Base-by-base conservation (phyloP, 2,888 invertebrate species). In the Macaria liturata region DNA sequence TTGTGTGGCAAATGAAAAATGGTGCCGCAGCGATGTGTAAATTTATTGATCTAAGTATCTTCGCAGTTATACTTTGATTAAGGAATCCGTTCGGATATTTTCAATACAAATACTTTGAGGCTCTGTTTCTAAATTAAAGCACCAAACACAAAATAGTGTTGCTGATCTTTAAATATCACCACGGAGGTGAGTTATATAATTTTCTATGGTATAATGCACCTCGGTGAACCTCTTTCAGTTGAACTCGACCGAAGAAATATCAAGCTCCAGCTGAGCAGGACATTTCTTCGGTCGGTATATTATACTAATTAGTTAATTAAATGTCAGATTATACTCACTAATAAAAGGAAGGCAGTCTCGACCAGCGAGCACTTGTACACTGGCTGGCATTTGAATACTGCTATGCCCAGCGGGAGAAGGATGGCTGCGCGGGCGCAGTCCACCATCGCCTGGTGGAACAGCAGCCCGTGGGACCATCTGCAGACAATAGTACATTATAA, bases 341-440 rank as follows among this genome's bases (percentile, higher is more conserved):
- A 91, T 65, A 97, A 93, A 52, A 98, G 93, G 84, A 97, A 98
- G 7, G 97, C 96, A 4, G 97, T 97, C 84, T 97, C 97, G 49
- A 97, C 95, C 64, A 97, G 91, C 30, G 96, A 96, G 81, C 97
- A 98, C 84, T 96, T 96, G 87, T 95, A 95, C 57, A 97, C 96
- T 0, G 96, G 96, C 75, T 96, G 96, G 84, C 97, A 97, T 74
- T 94, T 94, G 74, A 96, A 94, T 72, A 97, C 96, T 61, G 96
- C 96, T 59, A 95, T 94, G 40, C 96, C 97, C 4, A 97, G 92
- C 0, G 97, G 96, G 53, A 97, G 91, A 43, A 97, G 89, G 57
- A 97, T 95, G 50, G 96, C 96, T 0, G 97, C 96, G 48, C 97
- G 91, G 0, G 96, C 95, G 78, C 96, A 96, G 85, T 97, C 97